Evolutionary conservation across 2,888 invertebrate genomes (phyloP).

Genomic region (Calliopum simillimum): DNA sequence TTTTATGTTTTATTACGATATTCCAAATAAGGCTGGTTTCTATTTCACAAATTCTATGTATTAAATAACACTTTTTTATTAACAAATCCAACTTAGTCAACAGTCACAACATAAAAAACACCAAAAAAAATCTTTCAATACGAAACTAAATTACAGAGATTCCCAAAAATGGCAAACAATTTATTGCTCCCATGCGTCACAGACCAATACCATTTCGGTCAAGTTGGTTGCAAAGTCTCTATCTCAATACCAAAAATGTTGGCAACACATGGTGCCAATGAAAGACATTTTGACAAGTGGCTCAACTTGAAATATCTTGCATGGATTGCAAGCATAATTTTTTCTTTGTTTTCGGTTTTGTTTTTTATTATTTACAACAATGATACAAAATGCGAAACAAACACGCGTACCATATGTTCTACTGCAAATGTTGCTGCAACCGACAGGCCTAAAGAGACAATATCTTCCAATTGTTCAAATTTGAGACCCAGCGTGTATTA

Average conservation of each 20-base stretch:
- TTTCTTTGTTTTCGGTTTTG: not conserved
- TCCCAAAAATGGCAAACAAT: too few relatives aligned
- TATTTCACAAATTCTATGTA: too few relatives aligned
- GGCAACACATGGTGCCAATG: slow-evolving; percentile 3
- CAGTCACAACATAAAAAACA: too few relatives aligned
- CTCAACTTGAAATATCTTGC: slow-evolving; percentile 23
- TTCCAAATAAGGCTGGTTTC: too few relatives aligned
- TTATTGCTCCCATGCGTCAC: too few relatives aligned
- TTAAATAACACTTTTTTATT: too few relatives aligned
- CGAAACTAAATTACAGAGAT: too few relatives aligned
- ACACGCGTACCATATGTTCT: slow-evolving; percentile 4
- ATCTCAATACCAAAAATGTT: slow-evolving; percentile 12
- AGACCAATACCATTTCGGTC: too few relatives aligned
- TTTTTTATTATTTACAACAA: not conserved
- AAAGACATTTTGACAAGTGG: slow-evolving; percentile 26
- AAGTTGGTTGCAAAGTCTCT: not conserved
- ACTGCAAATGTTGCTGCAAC: too few relatives aligned
- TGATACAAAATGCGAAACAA: not conserved
- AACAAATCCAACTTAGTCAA: too few relatives aligned
- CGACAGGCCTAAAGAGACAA: not conserved
- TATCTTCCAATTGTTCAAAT: not conserved
- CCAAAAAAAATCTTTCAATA: too few relatives aligned
- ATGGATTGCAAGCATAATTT: not conserved
- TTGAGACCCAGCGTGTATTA: not conserved
- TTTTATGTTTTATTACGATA: too few relatives aligned